phyloP scores from a whole-genome alignment of 2,113 vertebrate genomes.

The Zosterops hypoxanthus region DNA sequence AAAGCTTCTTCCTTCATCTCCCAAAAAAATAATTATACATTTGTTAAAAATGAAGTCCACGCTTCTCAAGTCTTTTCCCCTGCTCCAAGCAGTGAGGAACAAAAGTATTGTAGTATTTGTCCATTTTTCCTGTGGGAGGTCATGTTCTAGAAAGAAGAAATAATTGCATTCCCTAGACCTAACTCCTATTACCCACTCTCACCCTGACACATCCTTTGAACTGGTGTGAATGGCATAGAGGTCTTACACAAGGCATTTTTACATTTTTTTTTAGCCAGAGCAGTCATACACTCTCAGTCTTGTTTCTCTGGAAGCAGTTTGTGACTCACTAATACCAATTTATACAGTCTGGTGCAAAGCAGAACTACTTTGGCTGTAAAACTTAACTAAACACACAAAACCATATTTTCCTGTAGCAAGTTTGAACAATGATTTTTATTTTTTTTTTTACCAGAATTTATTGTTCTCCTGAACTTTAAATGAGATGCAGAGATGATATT shows the following conservation, averaged over 20 bases:
- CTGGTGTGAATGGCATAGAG: neutral
- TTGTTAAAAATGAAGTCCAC: neutral
- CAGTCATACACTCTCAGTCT: fast-evolving
- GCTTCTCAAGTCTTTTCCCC: neutral
- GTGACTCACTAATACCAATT: neutral
- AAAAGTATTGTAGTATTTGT: neutral
- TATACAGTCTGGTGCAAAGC: neutral
- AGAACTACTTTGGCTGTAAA: neutral
- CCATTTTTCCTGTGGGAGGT: neutral
- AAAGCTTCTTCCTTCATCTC: neutral
- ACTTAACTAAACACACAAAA: neutral
- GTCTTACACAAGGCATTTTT: neutral
- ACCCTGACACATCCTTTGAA: neutral
- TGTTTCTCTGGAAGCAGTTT: neutral
- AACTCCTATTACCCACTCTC: neutral
- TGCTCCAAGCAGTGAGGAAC: neutral
- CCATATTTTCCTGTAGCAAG: neutral
- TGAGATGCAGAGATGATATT: neutral
- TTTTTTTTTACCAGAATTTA: neutral
- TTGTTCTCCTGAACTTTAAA: neutral
- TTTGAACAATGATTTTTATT: neutral
- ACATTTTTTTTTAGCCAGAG: neutral
- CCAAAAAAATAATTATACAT: neutral
- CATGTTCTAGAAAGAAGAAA: neutral
- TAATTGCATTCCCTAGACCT: neutral